These are phyloP conservation scores for Eptesicus fuscus DNA, from an alignment of 2,113 vertebrate genomes.

Conservation along the genomic window DNA sequence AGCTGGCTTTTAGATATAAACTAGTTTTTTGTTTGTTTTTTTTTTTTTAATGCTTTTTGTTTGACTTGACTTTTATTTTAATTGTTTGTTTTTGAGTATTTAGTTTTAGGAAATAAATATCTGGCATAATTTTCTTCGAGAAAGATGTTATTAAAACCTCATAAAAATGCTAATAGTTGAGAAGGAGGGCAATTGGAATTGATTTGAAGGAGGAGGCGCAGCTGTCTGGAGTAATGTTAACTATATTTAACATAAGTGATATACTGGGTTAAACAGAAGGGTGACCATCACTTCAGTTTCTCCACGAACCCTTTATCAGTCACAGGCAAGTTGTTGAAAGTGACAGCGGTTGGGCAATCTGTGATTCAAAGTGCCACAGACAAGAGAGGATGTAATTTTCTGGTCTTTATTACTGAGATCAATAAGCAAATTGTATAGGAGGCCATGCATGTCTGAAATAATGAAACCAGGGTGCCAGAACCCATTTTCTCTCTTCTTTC, in stretches of 20 bases:
- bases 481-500: not conserved
- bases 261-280: not conserved
- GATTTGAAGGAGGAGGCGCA: not conserved
- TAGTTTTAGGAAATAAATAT: not conserved
- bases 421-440: conserved; percentile 66
- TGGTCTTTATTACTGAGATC: conserved; percentile 60
- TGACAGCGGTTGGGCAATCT: conserved; percentile 38
- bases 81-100: not conserved
- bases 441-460: conserved; percentile 35
- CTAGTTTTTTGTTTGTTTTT: not conserved
- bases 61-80: not conserved
- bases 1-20: not conserved
- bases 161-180: not conserved
- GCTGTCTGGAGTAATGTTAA: not conserved
- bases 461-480: conserved; percentile 13
- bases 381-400: conserved; percentile 56
- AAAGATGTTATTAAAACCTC: not conserved
- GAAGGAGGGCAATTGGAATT: not conserved
- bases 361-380: conserved; percentile 24
- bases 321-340: conserved; percentile 1
- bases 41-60: not conserved
- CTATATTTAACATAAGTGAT: not conserved
- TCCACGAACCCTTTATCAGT: not conserved
- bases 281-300: not conserved
- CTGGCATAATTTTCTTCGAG: not conserved